phyloP scores from a whole-genome alignment of 2,797 vertebrate genomes.

The Myotis myotis region DNA sequence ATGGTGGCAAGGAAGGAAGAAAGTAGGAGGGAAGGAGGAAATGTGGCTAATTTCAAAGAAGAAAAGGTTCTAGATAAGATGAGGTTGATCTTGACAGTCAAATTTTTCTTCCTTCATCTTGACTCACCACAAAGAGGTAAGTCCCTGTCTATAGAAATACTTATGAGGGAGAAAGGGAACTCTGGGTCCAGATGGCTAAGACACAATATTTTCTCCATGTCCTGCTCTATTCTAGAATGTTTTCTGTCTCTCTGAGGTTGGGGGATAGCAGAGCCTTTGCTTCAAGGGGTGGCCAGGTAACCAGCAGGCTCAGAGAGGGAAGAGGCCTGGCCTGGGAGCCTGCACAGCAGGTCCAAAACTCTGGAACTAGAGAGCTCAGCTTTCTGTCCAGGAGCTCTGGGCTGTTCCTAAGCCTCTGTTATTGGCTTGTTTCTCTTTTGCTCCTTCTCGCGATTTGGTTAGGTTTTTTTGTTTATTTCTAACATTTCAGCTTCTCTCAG shows the following conservation, averaged over 20 bases:
- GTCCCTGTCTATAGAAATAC: neutral
- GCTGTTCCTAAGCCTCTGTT: neutral
- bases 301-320: neutral
- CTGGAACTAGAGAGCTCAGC: rapidly evolving
- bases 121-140: neutral
- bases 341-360: neutral
- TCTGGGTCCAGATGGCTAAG: neutral
- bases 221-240: neutral
- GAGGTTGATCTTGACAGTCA: neutral
- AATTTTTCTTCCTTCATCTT: neutral
- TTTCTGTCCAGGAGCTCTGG: neutral
- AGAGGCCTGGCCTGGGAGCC: too few species aligned
- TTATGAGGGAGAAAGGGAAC: neutral
- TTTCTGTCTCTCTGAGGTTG: neutral
- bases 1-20: neutral
- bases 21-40: neutral
- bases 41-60: neutral
- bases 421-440: neutral
- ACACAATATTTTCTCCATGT: neutral
- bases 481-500: neutral
- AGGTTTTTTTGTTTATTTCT: neutral
- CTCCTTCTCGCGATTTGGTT: neutral
- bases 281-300: neutral
- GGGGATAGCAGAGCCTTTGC: neutral
- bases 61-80: neutral